These are phyloP conservation scores for Drosophila mayri DNA, from an alignment of 1,140 invertebrate genomes.

Conservation along the genomic window DNA sequence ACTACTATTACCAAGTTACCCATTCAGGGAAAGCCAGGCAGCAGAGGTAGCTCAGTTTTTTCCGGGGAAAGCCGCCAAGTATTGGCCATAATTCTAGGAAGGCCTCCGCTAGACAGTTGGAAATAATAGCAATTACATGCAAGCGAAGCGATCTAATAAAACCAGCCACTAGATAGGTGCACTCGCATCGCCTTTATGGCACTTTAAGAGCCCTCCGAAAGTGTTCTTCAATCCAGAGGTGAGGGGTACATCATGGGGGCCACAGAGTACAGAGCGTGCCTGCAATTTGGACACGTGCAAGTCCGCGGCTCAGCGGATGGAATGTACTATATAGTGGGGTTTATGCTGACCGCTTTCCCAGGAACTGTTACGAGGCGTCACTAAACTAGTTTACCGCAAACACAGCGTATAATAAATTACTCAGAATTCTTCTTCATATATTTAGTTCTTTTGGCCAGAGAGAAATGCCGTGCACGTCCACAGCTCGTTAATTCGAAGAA, in stretches of 20 bases:
- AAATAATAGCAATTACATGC: slow-evolving; percentile 77
- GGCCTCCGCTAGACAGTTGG: slow-evolving; percentile 23
- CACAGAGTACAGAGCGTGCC: slow-evolving; percentile 52
- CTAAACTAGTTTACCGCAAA: slow-evolving; percentile 72
- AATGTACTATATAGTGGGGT: slow-evolving; percentile 35
- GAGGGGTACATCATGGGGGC: not conserved
- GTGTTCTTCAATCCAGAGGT: slow-evolving; percentile 12
- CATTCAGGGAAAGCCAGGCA: slow-evolving; percentile 56
- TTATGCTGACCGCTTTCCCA: slow-evolving; percentile 46
- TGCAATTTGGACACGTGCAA: slow-evolving; percentile 77
- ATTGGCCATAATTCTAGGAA: slow-evolving; percentile 63
- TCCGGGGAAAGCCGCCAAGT: slow-evolving; percentile 52
- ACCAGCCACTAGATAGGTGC: slow-evolving; percentile 47
- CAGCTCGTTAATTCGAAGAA: slow-evolving; percentile 76
- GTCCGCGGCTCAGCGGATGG: slow-evolving; percentile 31
- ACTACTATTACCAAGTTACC: slow-evolving; percentile 20
- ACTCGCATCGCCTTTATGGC: slow-evolving; percentile 67
- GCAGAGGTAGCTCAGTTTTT: not conserved
- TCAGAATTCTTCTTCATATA: slow-evolving; percentile 30
- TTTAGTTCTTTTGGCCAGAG: slow-evolving; percentile 26
- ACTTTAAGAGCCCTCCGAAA: slow-evolving; percentile 67
- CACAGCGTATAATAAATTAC: slow-evolving; percentile 54
- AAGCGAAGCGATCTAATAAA: slow-evolving; percentile 57
- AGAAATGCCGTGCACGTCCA: slow-evolving; percentile 69
- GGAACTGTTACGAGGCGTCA: slow-evolving; percentile 56